Evolutionary conservation across 1,140 invertebrate genomes (phyloP).

Genomic region (Diuraphis noxia): DNA sequence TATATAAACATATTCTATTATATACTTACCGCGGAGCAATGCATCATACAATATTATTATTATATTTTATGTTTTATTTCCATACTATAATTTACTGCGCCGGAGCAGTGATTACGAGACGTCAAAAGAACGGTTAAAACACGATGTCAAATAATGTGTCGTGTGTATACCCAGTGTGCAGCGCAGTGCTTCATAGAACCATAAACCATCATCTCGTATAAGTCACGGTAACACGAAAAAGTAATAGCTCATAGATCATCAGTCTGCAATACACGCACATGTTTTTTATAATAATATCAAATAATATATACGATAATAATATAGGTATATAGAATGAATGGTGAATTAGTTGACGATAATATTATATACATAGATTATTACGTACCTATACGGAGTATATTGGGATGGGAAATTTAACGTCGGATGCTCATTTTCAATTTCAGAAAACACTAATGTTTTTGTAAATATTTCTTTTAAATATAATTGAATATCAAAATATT

Average conservation of each 20-base stretch:
- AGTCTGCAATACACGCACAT: background rate
- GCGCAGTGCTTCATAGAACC: background rate
- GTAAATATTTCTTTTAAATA: no score
- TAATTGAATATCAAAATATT: no score
- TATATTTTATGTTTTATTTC: background rate
- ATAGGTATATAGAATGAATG: no score
- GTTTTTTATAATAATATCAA: background rate
- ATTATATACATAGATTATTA: background rate
- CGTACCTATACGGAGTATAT: no score
- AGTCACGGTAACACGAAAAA: background rate
- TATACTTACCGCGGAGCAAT: background rate
- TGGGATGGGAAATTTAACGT: no score
- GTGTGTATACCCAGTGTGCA: background rate
- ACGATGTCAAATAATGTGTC: background rate
- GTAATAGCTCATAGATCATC: background rate
- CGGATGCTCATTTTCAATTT: no score
- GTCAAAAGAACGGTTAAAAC: background rate
- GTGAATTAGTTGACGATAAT: background rate
- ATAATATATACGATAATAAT: background rate
- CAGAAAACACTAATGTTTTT: no score
- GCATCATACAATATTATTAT: no score
- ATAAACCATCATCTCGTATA: background rate
- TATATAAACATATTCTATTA: no score
- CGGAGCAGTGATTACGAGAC: background rate
- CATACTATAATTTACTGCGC: background rate